Evolutionary conservation across 2,797 vertebrate species (phyloP).

Genomic region (Trachurus trachurus): DNA sequence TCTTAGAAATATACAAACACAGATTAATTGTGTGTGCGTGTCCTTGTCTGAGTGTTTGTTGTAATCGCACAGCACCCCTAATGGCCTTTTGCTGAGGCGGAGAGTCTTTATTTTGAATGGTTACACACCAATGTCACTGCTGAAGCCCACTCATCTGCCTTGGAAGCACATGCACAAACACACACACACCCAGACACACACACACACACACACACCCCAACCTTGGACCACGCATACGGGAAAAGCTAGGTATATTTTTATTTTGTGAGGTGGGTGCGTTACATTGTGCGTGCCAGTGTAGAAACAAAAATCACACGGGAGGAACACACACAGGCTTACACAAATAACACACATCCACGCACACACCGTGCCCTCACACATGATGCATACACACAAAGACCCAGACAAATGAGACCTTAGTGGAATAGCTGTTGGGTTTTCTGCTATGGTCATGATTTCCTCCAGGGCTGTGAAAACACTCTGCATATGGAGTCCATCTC

Average conservation of each 20-base stretch:
- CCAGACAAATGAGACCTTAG: slow-evolving; percentile 79
- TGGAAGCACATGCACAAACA: slow-evolving; percentile 35
- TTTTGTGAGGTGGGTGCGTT: slow-evolving; percentile 67
- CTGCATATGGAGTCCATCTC: slow-evolving; percentile 87
- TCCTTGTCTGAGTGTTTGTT: slow-evolving; percentile 14
- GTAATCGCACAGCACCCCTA: slow-evolving; percentile 35
- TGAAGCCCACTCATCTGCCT: slow-evolving; percentile 49
- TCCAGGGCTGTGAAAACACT: slow-evolving; percentile 84
- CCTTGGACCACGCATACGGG: slow-evolving; percentile 25
- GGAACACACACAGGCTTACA: slow-evolving; percentile 71
- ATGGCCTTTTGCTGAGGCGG: slow-evolving; percentile 62
- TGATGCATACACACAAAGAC: slow-evolving; percentile 64
- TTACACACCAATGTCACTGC: slow-evolving; percentile 47
- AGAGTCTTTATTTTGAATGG: slow-evolving; percentile 53
- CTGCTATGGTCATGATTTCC: slow-evolving; percentile 83
- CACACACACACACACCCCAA: neutral
- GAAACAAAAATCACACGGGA: slow-evolving; percentile 50
- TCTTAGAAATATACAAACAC: slow-evolving; percentile 13
- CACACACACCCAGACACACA: slow-evolving; percentile 2
- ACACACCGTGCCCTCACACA: slow-evolving; percentile 37
- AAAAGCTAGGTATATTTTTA: slow-evolving; percentile 60
- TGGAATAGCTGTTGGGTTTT: slow-evolving; percentile 80
- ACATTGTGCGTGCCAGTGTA: slow-evolving; percentile 51
- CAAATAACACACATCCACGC: slow-evolving; percentile 52
- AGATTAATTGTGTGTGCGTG: slow-evolving; percentile 14